These are phyloP conservation scores for Dicrurus megarhynchus DNA, from an alignment of 2,113 vertebrate genomes.

Conservation along the genomic window DNA sequence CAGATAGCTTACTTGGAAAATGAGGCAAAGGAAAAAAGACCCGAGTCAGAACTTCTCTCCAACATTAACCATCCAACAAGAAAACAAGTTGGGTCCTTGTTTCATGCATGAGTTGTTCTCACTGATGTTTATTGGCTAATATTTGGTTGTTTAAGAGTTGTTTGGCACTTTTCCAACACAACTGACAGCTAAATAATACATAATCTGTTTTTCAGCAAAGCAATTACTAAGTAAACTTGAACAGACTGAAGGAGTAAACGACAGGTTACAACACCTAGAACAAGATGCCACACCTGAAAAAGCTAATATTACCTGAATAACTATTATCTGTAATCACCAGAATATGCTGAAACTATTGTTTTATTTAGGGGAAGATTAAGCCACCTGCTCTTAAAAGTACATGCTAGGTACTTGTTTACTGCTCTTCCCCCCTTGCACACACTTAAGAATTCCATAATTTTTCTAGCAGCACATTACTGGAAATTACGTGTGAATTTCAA, in stretches of 20 bases:
- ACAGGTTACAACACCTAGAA: constrained; percentile 64
- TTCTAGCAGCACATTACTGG: not conserved
- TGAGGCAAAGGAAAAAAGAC: not conserved
- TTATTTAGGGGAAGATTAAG: constrained; percentile 67
- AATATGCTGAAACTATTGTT: constrained; percentile 64
- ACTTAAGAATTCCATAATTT: constrained; percentile 4
- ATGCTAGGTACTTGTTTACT: not conserved
- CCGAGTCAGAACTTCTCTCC: not conserved
- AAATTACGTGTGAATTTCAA: not conserved
- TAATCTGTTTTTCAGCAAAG: constrained; percentile 73
- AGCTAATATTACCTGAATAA: constrained; percentile 64
- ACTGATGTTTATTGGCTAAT: constrained; percentile 22
- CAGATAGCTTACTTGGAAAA: not conserved
- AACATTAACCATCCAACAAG: not conserved
- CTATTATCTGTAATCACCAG: constrained; percentile 68
- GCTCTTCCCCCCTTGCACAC: not conserved
- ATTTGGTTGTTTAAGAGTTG: constrained; percentile 25
- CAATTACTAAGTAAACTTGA: constrained; percentile 67
- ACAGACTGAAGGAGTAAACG: constrained; percentile 21
- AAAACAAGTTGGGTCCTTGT: not conserved
- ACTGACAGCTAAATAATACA: constrained; percentile 73
- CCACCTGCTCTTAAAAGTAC: constrained; percentile 57
- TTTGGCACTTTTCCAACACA: constrained; percentile 42
- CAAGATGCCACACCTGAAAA: constrained; percentile 71
- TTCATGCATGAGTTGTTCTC: not conserved